Conservation (phyloP, 2,888 invertebrate species). For the Congeria kusceri region DNA sequence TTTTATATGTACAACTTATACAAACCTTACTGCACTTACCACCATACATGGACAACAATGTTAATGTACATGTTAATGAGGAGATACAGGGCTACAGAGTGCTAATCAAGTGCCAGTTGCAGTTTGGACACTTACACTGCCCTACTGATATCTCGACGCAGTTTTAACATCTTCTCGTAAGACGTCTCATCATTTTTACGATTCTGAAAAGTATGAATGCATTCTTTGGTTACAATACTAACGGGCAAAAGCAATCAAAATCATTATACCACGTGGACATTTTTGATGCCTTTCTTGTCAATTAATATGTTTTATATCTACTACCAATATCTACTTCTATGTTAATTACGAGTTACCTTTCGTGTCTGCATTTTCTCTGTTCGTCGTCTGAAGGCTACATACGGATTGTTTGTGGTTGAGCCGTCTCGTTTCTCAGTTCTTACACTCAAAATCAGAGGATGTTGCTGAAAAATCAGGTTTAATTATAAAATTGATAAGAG, state of each 20-base stretch:
- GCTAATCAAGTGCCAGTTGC: constrained; percentile 54
- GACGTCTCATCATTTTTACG: constrained; percentile 99
- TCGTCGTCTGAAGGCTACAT: constrained; percentile 97
- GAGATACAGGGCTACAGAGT: constrained; percentile 39
- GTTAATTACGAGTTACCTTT: constrained; percentile 87
- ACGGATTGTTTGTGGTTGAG: constrained; percentile 96
- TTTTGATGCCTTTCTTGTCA: no score
- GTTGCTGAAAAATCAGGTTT: constrained; percentile 89
- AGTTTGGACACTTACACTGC: constrained; percentile 88
- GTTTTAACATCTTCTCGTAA: constrained; percentile 99
- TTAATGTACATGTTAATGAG: constrained; percentile 14
- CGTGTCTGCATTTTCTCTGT: constrained; percentile 99
- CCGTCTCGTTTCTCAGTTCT: constrained; percentile 91
- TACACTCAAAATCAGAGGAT: constrained; percentile 88
- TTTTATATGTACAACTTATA: no score
- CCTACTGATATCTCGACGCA: constrained; percentile 95
- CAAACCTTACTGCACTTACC: no score
- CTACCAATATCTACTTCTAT: not conserved
- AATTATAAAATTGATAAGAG: no score
- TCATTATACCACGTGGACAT: no score
- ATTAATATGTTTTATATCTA: no score
- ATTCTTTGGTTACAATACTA: not conserved
- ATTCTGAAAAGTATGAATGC: constrained; percentile 87
- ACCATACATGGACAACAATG: no score
- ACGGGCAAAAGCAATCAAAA: no score